These are phyloP conservation scores for Coptodon bakossiorum DNA, from an alignment of 2,113 vertebrate genomes.

Conservation along the genomic window DNA sequence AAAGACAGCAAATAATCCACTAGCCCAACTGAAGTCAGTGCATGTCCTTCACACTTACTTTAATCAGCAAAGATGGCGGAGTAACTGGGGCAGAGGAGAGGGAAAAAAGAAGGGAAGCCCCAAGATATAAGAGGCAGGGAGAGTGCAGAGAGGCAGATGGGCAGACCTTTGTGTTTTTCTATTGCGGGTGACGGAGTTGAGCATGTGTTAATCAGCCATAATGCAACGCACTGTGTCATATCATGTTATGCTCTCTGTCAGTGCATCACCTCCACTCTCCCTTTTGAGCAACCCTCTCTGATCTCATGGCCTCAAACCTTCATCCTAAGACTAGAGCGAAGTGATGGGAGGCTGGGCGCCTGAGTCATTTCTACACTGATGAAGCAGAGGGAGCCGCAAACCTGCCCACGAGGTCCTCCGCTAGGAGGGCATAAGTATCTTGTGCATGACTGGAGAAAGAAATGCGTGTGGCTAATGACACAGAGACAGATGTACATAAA, in stretches of 20 bases:
- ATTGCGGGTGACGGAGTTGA: slow-evolving; percentile 7
- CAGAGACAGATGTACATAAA: neutral
- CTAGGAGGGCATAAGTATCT: slow-evolving; percentile 47
- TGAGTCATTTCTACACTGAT: slow-evolving; percentile 53
- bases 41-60: slow-evolving; percentile 38
- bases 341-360: neutral
- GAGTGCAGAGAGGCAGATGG: neutral
- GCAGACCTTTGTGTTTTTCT: slow-evolving; percentile 29
- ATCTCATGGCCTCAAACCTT: neutral
- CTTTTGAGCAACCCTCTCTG: neutral
- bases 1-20: slow-evolving; percentile 20
- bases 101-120: neutral
- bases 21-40: neutral
- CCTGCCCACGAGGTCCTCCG: slow-evolving; percentile 41
- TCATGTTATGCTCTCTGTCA: slow-evolving; percentile 45
- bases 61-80: slow-evolving; percentile 7
- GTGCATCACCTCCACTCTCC: slow-evolving; percentile 23
- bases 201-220: slow-evolving; percentile 60
- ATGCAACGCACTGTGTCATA: slow-evolving; percentile 54
- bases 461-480: slow-evolving; percentile 44
- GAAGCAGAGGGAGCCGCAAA: slow-evolving; percentile 47
- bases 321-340: neutral
- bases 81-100: neutral
- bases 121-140: neutral
- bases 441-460: slow-evolving; percentile 37